Percentiles rank a stretch among this genome's conserved stretches.
These are phyloP conservation scores for Semotilus atromaculatus DNA, from an alignment of 2,797 vertebrate species.

Conservation along the genomic window DNA sequence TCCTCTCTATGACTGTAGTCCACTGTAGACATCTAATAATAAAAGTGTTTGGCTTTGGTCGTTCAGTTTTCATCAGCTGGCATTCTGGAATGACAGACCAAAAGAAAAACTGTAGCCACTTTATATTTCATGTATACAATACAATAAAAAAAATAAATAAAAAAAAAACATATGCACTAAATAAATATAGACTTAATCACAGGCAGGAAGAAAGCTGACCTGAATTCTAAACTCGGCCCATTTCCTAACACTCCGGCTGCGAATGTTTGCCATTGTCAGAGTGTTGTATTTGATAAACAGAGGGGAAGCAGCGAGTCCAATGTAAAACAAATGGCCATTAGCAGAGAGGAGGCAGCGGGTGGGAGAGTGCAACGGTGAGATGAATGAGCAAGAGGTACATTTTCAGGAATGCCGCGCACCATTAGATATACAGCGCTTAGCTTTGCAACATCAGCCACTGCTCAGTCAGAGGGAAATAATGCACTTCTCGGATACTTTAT, in stretches of 20 bases:
- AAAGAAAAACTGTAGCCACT: conserved; percentile 48
- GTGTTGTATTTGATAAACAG: conserved; percentile 48
- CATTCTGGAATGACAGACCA: conserved; percentile 84
- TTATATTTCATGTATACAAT: background rate
- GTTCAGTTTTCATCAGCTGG: conserved; percentile 97
- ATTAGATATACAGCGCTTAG: conserved; percentile 25
- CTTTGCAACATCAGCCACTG: conserved; percentile 46
- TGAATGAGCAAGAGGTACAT: conserved; percentile 20
- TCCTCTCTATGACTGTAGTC: conserved; percentile 97
- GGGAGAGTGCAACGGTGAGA: conserved; percentile 30
- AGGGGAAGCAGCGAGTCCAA: conserved; percentile 8
- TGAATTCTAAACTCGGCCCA: conserved; percentile 25
- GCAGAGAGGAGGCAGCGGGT: conserved; percentile 32
- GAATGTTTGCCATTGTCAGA: conserved; percentile 18
- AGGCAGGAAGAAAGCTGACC: conserved; percentile 44
- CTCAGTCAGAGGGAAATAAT: conserved; percentile 34
- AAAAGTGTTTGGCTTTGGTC: conserved; percentile 97
- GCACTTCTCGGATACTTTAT: conserved; percentile 13
- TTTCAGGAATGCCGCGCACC: conserved; percentile 12
- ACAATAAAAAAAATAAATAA: background rate
- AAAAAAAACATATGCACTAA: background rate
- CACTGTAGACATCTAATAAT: conserved; percentile 98
- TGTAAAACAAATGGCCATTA: conserved; percentile 54
- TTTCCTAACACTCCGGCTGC: conserved; percentile 45
- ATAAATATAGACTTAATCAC: conserved; percentile 3